phyloP scores from a whole-genome alignment of 2,888 invertebrate genomes.

The Metopia argyrocephala region DNA sequence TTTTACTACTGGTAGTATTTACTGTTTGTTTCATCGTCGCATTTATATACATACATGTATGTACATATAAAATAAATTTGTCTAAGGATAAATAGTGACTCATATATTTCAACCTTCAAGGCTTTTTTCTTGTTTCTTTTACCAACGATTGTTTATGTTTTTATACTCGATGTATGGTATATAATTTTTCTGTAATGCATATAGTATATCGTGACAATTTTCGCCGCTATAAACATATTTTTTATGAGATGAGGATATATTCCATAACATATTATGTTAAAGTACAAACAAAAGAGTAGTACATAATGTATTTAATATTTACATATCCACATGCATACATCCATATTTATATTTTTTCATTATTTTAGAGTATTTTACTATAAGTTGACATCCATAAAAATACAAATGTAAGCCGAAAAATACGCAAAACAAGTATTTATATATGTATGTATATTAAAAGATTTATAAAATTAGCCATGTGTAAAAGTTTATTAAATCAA shows the following conservation, averaged over 20 bases:
- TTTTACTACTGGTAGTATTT: constrained; percentile 7
- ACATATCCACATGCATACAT: too few relatives aligned
- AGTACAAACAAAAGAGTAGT: too few relatives aligned
- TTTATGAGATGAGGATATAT: too few relatives aligned
- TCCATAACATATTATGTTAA: too few relatives aligned
- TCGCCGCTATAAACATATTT: constrained; percentile 5
- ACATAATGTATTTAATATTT: too few relatives aligned
- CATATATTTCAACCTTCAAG: constrained; percentile 47
- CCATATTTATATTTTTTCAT: background rate
- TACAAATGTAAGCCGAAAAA: background rate
- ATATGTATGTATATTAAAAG: background rate
- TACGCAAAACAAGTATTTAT: background rate
- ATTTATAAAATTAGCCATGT: background rate
- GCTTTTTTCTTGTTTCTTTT: background rate
- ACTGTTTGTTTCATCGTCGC: constrained; percentile 47
- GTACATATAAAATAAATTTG: constrained; percentile 46
- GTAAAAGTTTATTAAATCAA: too few relatives aligned
- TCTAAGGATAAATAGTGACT: constrained; percentile 41
- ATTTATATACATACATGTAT: too few relatives aligned
- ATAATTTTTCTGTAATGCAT: background rate
- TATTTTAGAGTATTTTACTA: background rate
- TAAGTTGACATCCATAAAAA: background rate
- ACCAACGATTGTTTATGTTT: constrained; percentile 29
- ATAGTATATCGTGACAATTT: constrained; percentile 4
- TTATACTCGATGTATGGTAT: constrained; percentile 27